Base-by-base conservation (phyloP, 1,140 invertebrate species). In the Atopsyche davidsoni region DNA sequence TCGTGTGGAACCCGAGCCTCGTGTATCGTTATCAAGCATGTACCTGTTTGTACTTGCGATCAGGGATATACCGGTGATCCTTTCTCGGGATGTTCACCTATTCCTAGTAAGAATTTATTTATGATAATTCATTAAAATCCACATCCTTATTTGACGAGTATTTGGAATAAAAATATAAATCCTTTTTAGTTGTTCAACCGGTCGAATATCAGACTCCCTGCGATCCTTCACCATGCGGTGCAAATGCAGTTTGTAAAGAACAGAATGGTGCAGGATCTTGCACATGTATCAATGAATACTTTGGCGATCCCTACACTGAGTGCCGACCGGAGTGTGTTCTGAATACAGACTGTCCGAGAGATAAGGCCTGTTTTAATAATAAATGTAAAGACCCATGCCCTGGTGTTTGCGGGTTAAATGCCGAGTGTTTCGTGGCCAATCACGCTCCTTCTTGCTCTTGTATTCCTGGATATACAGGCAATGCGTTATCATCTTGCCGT, bases 161-260 rank as follows among this genome's bases (percentile, higher is more conserved):
- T 7, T 7, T 7, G 4, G 10, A 9, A 7, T 13, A 9, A 36
- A 7, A 36, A 10, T 36, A 9, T 13, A 9, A 36, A 36, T 13
- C 11, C 7, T 7, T 74, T 74, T 65, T 67, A 74, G 72, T 61
- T 64, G 55, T 60, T 53, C 67, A 69, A 64, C 45, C 65, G 32
- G 70, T 67, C 61, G 56, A 71, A 46, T 68, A 68, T 11, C 50
- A 58, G 49, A 75, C 75, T 62, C 81, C 81, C 10, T 85, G 83
- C 60, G 62, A 68, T 35, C 76, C 75, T 31, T 80, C 76, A 32
- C 88, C 88, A 13, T 91, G 87, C 66, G 87, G 87, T n/a, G 73
- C 81, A 2, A 91, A 90, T 67, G 85, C 87, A 13, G 59, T 84
- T 39, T 92, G 88, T 66, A 83, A 85, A 69, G 86, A 88, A 71